phyloP scores from a whole-genome alignment of 2,113 vertebrate genomes.

The Nematolebias whitei region DNA sequence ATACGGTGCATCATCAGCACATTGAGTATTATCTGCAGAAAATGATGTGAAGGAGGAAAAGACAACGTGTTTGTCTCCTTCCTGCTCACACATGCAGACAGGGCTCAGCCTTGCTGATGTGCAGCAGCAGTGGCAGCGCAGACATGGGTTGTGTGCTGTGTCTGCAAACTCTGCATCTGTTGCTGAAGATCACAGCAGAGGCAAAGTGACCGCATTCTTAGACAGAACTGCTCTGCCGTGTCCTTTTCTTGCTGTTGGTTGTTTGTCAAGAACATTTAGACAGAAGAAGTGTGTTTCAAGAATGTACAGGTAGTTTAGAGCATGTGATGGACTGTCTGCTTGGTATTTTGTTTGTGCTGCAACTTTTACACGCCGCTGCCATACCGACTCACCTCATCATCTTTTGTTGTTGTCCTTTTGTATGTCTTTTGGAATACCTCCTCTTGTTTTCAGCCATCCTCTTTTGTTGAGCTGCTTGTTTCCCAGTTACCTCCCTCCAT shows the following conservation, averaged over 20 bases:
- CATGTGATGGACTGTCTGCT: constrained; percentile 22
- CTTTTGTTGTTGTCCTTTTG: background rate
- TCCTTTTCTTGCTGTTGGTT: constrained; percentile 49
- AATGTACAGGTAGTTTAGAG: constrained; percentile 40
- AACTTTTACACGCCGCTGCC: constrained; percentile 2
- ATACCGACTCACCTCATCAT: background rate
- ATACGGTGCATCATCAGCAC: too few species aligned
- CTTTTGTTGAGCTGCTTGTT: constrained; percentile 42
- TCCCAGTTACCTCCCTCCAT: constrained; percentile 11
- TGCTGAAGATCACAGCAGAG: constrained; percentile 19
- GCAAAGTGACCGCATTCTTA: constrained; percentile 60
- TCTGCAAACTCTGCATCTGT: constrained; percentile 60
- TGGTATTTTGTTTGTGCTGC: constrained; percentile 45
- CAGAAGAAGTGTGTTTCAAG: constrained; percentile 11
- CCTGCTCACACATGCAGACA: constrained; percentile 14
- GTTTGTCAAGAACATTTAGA: constrained; percentile 25
- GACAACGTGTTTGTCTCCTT: constrained; percentile 27
- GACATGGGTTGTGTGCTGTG: constrained; percentile 51
- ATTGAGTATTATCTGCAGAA: constrained; percentile 14
- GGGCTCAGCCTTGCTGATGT: constrained; percentile 33
- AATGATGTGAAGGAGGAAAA: constrained; percentile 8
- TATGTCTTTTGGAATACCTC: constrained; percentile 14
- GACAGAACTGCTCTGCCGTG: constrained; percentile 50
- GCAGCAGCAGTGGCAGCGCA: constrained; percentile 55
- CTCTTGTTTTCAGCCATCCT: constrained; percentile 22